Base-by-base conservation (phyloP, 2,888 invertebrate species). In the Osedax fenrisi region DNA sequence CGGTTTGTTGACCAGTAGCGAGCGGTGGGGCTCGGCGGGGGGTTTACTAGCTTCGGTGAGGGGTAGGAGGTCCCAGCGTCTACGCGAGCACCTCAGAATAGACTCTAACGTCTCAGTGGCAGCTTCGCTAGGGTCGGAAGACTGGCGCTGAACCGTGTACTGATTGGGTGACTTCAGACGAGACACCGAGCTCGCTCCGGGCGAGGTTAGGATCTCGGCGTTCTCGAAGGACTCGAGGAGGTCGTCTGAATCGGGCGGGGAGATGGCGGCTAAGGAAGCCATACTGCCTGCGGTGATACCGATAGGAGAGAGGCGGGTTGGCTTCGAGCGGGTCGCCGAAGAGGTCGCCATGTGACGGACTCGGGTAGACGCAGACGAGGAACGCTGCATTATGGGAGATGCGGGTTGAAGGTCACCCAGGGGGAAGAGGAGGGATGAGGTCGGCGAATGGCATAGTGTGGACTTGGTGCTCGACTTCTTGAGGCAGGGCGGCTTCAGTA, bases 401-500 rank as follows among this genome's bases (percentile, higher is more conserved):
- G 10, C 41, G 10, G 41, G 41, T 17, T 17, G 41, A 5, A 41
- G 41, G 76, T 26, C 77, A 75, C 17, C 76, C 76, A 13, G 76
- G 67, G 2, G 77, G 76, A 1, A 77, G 78, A 3, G 78, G 76
- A 13, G 5, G 41, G 41, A 10, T 5, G 41, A 17, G 41, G 41
- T 41, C 10, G 41, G 41, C 5, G 41, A 41, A 17, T 41, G 41
- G 41, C 41, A 41, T 10, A 41, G 41, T 5, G 41, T 41, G 41
- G 10, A 10, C 41, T 41, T 41, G 41, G 41, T 41, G 10, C 10
- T 41, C 10, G 41, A 41, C 17, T 41, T 41, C 41, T 41, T 41
- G 41, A 41, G 41, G 17, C 41, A 10, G 5, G 41, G 41, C 41
- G 41, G 5, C 41, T 41, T 41, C 10, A 41, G 5, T 10, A 41